Base-by-base conservation (phyloP, 2,797 vertebrate species). In the Aselliscus stoliczkanus region DNA sequence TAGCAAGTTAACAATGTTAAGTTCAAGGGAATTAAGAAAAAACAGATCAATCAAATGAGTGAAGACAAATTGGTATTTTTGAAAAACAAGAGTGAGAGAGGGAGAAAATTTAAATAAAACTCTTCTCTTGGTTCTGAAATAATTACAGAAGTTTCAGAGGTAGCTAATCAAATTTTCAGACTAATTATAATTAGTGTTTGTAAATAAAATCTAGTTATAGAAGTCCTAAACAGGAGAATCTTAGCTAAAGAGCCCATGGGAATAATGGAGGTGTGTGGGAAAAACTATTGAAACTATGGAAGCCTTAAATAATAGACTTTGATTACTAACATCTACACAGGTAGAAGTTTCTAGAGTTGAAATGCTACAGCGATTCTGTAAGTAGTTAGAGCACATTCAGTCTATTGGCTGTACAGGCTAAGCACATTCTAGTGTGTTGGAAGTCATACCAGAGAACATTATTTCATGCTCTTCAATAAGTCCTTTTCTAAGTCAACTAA, bases 111-210 rank as follows among this genome's bases (percentile, higher is more conserved):
- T 56, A 42, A 34, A 44, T 83, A 88, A 39, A 77, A 84, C 6
- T 69, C 37, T 72, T 77, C 29, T 93, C 42, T 83, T 13, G 18
- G 42, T 42, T 85, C 90, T 64, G 27, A 91, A 92, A 88, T 27
- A 64, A 8, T 23, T 65, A 60, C 12, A 65, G 34, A 84, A 31
- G 23, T 80, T 90, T 83, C 7, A 56, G 34, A 79, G 25, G 14
- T n/a, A 88, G 17, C 23, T 50, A n/a, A 50, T 34, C 52, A 56
- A 25, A 90, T 29, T 93, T 81, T 75, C 37, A 37, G 60, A 76
- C 27, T 64, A 85, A 89, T 27, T 10, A 7, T 42, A 27, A 7
- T 73, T 65, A 77, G 37, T 4, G 13, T 65, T 47, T 72, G 1
- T 81, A 39, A 54, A 81, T 77, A 67, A 76, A 13, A 92, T 83